These are phyloP conservation scores for Margaritifera margaritifera DNA, from an alignment of 2,888 invertebrate genomes.

Conservation along the genomic window DNA sequence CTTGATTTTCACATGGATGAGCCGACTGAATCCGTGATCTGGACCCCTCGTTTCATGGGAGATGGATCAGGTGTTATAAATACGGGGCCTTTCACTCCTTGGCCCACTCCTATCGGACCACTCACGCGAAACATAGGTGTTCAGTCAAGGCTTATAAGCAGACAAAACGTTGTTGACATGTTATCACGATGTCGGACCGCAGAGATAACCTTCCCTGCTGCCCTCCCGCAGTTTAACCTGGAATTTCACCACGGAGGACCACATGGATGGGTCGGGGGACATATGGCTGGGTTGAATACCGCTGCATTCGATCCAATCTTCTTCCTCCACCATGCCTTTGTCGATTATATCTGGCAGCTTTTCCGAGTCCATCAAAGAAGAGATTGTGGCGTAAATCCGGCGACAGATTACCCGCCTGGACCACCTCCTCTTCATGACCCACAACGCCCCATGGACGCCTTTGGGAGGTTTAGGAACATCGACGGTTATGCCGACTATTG, in stretches of 20 bases:
- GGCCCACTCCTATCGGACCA: constrained; percentile 23
- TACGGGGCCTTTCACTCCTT: constrained; percentile 45
- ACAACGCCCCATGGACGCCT: constrained; percentile 15
- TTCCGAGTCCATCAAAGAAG: constrained; percentile 31
- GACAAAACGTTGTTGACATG: too few species aligned
- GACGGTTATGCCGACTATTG: constrained; percentile 21
- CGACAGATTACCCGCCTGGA: constrained; percentile 19
- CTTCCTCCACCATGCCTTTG: constrained; percentile 52
- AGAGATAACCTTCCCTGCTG: constrained; percentile 26
- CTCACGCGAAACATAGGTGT: too few species aligned
- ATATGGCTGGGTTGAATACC: constrained; percentile 38
- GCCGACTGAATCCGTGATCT: constrained; percentile 46
- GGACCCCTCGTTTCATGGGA: constrained; percentile 44
- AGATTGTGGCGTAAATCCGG: constrained; percentile 20
- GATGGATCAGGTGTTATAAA: constrained; percentile 43
- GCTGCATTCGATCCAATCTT: constrained; percentile 51
- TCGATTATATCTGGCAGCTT: constrained; percentile 53
- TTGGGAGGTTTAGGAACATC: constrained; percentile 20
- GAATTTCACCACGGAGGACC: constrained; percentile 47
- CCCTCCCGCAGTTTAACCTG: constrained; percentile 33
- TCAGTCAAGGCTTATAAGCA: too few species aligned
- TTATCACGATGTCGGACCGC: constrained; percentile 4
- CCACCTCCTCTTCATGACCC: constrained; percentile 1
- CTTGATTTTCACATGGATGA: constrained; percentile 45
- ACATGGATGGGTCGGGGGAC: constrained; percentile 51